These are phyloP conservation scores for Characodon lateralis DNA, from an alignment of 2,797 vertebrate genomes.

Conservation along the genomic window DNA sequence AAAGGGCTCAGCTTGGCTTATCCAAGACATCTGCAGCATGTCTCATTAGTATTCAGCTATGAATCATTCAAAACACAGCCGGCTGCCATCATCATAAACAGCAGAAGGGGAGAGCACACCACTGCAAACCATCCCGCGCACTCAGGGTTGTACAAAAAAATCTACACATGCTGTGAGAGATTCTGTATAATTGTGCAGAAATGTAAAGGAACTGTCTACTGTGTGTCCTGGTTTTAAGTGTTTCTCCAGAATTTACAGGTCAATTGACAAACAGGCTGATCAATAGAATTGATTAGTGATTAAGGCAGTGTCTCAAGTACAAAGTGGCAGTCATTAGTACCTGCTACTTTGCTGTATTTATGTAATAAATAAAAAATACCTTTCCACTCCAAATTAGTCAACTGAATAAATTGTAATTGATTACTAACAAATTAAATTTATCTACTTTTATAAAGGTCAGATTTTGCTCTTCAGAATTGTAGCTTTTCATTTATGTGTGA, in stretches of 20 bases:
- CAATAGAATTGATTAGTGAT: slow-evolving; percentile 12
- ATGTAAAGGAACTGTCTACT: not conserved
- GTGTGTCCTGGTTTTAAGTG: not conserved
- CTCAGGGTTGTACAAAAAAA: slow-evolving; percentile 11
- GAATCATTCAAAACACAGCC: slow-evolving; percentile 74
- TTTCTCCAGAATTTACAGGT: not conserved
- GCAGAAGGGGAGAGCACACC: slow-evolving; percentile 42
- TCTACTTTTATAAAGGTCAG: not conserved
- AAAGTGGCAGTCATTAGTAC: slow-evolving; percentile 2
- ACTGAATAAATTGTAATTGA: not conserved
- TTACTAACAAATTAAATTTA: not conserved
- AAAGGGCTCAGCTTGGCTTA: slow-evolving; percentile 65
- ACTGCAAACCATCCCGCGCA: slow-evolving; percentile 24
- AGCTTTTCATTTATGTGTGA: not conserved
- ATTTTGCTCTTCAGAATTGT: not conserved
- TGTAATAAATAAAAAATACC: not conserved
- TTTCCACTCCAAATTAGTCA: not conserved
- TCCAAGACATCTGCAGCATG: slow-evolving; percentile 66
- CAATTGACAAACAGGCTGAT: not conserved
- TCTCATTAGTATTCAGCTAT: slow-evolving; percentile 75
- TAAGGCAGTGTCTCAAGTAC: not conserved
- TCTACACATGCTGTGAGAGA: slow-evolving; percentile 1
- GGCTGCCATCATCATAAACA: slow-evolving; percentile 66
- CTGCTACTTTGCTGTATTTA: not conserved
- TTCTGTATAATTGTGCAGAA: slow-evolving; percentile 21